phyloP scores from a whole-genome alignment of 2,888 invertebrate genomes.

The Pterobdella sp. region DNA sequence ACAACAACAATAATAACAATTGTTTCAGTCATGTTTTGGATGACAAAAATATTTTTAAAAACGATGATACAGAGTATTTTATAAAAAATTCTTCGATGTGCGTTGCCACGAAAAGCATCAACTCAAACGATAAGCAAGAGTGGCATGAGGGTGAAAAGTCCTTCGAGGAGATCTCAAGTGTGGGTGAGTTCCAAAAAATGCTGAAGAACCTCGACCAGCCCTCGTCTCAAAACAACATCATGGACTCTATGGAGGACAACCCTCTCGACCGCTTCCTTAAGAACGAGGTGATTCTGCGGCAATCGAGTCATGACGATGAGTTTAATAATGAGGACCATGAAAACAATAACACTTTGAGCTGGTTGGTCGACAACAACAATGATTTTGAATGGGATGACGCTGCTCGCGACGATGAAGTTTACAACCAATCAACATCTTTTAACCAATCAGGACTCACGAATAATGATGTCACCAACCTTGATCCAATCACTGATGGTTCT shows the following conservation, averaged over 20 bases:
- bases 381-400: not conserved
- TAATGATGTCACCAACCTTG: not conserved
- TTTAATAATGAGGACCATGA: not conserved
- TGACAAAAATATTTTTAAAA: not conserved
- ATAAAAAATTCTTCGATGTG: not conserved
- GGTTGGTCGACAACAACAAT: slow-evolving; percentile 4
- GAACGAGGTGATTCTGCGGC: slow-evolving; percentile 19
- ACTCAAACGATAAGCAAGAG: too few relatives aligned
- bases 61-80: not conserved
- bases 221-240: not conserved
- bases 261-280: slow-evolving; percentile 21
- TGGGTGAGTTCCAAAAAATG: not conserved
- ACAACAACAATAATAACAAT: slow-evolving; percentile 7
- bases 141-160: too few relatives aligned
- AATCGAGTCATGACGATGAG: slow-evolving; percentile 2
- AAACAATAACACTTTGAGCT: not conserved
- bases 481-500: not conserved
- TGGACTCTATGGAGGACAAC: slow-evolving; percentile 24
- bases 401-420: not conserved
- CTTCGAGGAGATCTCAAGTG: slow-evolving; percentile 2
- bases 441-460: not conserved
- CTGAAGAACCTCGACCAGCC: not conserved
- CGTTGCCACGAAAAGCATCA: not conserved
- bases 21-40: not conserved
- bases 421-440: not conserved